Conservation (phyloP, 2,113 vertebrate genomes). For the Hyperopisus bebe region DNA sequence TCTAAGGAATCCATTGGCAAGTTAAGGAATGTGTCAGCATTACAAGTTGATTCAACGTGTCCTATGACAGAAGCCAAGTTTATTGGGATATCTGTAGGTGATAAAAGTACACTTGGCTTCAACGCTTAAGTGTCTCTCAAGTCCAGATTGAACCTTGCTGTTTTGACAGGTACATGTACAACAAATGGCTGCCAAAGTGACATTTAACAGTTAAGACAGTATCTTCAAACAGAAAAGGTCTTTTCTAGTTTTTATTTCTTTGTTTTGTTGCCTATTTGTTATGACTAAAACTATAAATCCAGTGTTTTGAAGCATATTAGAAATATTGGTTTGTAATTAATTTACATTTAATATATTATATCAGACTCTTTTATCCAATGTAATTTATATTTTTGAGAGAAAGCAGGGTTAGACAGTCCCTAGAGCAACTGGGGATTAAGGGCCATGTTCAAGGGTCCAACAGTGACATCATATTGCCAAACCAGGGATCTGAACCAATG, state of each 20-base stretch:
- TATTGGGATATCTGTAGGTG: conserved; percentile 27
- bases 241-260: neutral
- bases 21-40: neutral
- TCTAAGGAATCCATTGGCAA: neutral
- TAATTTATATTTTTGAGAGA: neutral
- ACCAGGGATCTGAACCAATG: neutral
- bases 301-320: neutral
- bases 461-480: neutral
- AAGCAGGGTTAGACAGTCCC: neutral
- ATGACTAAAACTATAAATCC: neutral
- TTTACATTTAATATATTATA: neutral
- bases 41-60: conserved; percentile 35
- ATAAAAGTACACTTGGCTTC: conserved; percentile 23
- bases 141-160: neutral
- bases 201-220: neutral
- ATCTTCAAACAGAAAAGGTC: neutral
- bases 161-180: neutral
- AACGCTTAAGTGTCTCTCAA: neutral
- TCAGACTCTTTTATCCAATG: neutral
- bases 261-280: neutral
- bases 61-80: conserved; percentile 33
- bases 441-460: neutral
- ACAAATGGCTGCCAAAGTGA: neutral
- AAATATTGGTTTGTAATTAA: neutral
- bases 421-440: neutral